phyloP scores from a whole-genome alignment of 2,113 vertebrate genomes.

The Solenodon paradoxus region DNA sequence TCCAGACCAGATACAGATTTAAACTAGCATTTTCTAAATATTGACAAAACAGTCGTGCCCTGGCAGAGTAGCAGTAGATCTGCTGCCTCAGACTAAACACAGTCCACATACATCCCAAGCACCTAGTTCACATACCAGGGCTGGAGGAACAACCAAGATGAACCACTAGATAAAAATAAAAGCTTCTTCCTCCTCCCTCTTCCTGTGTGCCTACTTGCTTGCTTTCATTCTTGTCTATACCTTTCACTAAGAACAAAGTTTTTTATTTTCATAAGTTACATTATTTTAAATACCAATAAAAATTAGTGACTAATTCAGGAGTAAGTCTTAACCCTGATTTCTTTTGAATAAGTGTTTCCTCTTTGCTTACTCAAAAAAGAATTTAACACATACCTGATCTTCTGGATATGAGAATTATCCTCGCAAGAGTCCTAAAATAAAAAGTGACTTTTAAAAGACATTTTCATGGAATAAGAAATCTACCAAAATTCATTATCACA shows the following conservation, averaged over 20 bases:
- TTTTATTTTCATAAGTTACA: background rate
- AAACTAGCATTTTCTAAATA: background rate
- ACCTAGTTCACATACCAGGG: too few species aligned
- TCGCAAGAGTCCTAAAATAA: slow-evolving; percentile 80
- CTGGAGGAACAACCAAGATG: too few species aligned
- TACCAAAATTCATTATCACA: background rate
- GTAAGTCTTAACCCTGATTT: background rate
- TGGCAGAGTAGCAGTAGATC: background rate
- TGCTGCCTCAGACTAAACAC: too few species aligned
- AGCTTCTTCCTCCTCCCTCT: too few species aligned
- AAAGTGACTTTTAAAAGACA: slow-evolving; percentile 69
- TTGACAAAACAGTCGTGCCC: background rate
- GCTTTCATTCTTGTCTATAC: too few species aligned
- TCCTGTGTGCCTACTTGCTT: too few species aligned
- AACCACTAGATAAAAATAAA: too few species aligned
- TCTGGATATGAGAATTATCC: slow-evolving; percentile 62
- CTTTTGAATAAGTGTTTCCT: background rate
- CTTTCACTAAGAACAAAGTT: background rate
- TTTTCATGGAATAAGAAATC: background rate
- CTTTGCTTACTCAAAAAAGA: background rate
- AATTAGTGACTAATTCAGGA: background rate
- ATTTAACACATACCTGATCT: slow-evolving; percentile 78
- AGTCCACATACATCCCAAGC: too few species aligned
- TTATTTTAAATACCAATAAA: background rate
- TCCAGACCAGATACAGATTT: background rate